Conservation (phyloP, 2,888 invertebrate genomes). For the Meteorus colon region DNA sequence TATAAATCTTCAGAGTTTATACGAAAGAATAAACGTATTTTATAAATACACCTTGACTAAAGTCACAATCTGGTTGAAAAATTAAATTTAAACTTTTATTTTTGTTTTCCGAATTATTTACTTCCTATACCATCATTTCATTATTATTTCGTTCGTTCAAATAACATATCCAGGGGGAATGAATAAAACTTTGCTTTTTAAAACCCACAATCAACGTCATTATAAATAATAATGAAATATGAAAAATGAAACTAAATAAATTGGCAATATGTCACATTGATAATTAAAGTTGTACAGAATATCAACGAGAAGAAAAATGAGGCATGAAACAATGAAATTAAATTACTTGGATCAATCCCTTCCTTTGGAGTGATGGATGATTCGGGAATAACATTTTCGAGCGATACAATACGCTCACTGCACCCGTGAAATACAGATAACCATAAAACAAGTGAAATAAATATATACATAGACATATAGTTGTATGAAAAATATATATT, state of each 20-base stretch:
- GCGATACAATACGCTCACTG: constrained; percentile 18
- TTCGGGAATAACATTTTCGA: not conserved
- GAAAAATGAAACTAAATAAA: not conserved
- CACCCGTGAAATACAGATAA: constrained; percentile 36
- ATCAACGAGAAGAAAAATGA: not conserved
- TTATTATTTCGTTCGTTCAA: no score
- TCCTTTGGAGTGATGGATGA: constrained; percentile 33
- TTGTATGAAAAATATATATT: not conserved
- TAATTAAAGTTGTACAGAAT: not conserved
- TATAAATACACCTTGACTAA: no score
- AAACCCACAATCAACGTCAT: no score
- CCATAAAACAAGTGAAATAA: constrained; percentile 39
- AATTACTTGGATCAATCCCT: constrained; percentile 10
- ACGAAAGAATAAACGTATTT: no score
- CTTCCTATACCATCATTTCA: no score
- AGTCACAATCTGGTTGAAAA: no score
- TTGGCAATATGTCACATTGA: not conserved
- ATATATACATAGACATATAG: constrained; percentile 1
- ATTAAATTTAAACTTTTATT: no score
- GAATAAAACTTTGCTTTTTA: no score
- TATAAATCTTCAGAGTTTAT: no score
- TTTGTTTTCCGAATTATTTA: no score
- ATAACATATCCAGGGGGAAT: no score
- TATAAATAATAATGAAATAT: no score
- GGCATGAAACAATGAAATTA: not conserved